These are phyloP conservation scores for Ceyx erithaca DNA, from an alignment of 2,797 vertebrate genomes.

Conservation along the genomic window DNA sequence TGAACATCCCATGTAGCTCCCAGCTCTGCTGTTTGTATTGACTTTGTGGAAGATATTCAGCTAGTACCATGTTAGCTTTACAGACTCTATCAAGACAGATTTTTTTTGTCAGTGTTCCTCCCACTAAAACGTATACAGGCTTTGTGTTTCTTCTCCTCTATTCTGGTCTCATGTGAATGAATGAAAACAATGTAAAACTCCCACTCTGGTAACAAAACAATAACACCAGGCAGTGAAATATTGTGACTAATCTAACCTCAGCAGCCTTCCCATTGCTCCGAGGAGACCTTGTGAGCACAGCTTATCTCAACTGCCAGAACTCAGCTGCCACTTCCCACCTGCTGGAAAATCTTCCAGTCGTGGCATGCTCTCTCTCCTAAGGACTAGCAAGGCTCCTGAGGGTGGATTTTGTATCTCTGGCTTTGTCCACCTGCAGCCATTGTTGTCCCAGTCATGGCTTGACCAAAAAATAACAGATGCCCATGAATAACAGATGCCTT, in stretches of 20 bases:
- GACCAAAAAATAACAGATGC: conserved; percentile 19
- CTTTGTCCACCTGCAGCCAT: neutral
- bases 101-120: neutral
- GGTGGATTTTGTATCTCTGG: neutral
- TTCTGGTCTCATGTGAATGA: neutral
- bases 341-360: neutral
- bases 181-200: conserved; percentile 23
- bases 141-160: neutral
- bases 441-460: neutral
- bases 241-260: conserved; percentile 10
- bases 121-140: neutral
- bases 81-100: neutral
- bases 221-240: neutral
- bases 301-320: conserved; percentile 35
- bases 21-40: neutral
- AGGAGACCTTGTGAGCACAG: neutral
- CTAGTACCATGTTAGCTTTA: neutral
- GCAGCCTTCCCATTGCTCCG: conserved; percentile 7
- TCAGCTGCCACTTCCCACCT: neutral
- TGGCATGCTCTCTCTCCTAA: neutral
- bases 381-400: neutral
- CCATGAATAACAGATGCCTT: neutral
- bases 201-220: conserved; percentile 5
- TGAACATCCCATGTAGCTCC: neutral
- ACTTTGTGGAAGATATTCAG: neutral